Evolutionary conservation across 2,113 vertebrate species (phyloP).

Genomic region (Tachuris rubrigastra): DNA sequence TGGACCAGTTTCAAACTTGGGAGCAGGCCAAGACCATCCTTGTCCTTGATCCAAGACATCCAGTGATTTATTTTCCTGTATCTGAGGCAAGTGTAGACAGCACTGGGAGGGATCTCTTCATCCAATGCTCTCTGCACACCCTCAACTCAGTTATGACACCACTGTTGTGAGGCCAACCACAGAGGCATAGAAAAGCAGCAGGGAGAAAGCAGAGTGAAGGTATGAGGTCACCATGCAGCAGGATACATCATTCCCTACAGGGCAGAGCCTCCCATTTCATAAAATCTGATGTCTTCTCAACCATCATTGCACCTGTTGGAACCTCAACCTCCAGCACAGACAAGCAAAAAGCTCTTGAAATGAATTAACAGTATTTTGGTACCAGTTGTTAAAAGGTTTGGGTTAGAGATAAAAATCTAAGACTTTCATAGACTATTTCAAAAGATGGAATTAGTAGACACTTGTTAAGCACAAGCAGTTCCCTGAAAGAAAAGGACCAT

Average conservation of each 20-base stretch:
- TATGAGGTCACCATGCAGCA: background rate
- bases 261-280: background rate
- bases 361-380: background rate
- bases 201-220: background rate
- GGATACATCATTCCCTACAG: background rate
- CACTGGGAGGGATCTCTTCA: background rate
- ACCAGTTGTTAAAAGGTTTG: background rate
- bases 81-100: background rate
- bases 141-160: rapidly evolving
- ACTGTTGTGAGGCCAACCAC: rapidly evolving
- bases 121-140: background rate
- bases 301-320: background rate
- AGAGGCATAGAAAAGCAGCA: background rate
- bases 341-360: background rate
- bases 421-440: background rate
- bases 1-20: background rate
- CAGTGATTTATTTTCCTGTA: background rate
- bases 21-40: background rate
- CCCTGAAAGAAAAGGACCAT: background rate
- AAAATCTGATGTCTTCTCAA: background rate
- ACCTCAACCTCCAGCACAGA: background rate
- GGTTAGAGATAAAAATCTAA: background rate
- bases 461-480: background rate
- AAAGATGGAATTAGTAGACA: background rate
- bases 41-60: rapidly evolving